Base-by-base conservation (phyloP, 2,888 invertebrate genomes). In the Lissocephala sabroskyi region DNA sequence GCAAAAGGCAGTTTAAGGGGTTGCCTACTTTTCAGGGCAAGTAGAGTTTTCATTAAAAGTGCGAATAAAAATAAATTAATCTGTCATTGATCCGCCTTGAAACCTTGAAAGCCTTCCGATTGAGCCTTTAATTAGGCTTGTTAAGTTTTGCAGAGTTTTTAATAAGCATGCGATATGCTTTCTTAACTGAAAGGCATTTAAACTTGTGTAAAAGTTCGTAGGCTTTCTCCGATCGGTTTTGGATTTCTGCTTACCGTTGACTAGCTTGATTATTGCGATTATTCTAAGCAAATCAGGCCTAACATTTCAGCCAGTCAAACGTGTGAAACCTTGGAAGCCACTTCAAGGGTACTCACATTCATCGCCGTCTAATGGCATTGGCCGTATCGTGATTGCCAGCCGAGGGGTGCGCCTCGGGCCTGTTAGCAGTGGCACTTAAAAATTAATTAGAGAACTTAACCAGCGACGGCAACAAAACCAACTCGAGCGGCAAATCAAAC, bases 401-500 rank as follows among this genome's bases (percentile, higher is more conserved):
- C n/a, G n/a, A n/a, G n/a, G n/a, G n/a, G 43, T 71, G 65, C 68
- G 55, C 76, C 63, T 52, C 62, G 63, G 74, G 59, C 74, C n/a
- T 64, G 77, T 68, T 65, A 64, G 70, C 77, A 65, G 55, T 49
- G 59, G 68, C 74, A 71, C 71, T 71, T 71, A 70, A 71, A 71
- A 71, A 71, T 76, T 71, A 71, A 71, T 71, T 71, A 71, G 71
- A 71, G 77, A 71, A 71, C 71, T 71, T 74, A 75, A 68, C 16
- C 10, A 23, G 23, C 23, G 7, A 23, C 3, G 23, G 7, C 4
- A 23, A 76, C 60, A 68, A 75, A 41, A 65, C 62, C 73, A 75
- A 73, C 65, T 75, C 68, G 63, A 65, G 76, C 76, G 76, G 75
- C 73, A 70, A 70, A 70, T 75, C 68, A 70, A 70, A 75, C 73